Base-by-base conservation (phyloP, 1,140 invertebrate genomes). In the Megathymus violae region DNA sequence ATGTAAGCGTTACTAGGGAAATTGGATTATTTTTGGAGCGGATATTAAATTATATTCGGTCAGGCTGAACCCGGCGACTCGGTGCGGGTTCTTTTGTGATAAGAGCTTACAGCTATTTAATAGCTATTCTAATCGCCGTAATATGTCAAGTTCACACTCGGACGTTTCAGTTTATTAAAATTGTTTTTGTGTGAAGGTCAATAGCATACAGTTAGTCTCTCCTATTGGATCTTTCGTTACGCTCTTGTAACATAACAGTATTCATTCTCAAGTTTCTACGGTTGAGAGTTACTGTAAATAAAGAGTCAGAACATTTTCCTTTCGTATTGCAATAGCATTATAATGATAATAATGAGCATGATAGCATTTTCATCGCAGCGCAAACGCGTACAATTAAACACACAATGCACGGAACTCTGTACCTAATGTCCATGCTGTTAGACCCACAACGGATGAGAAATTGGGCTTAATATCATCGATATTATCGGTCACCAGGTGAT, bases 1-100 rank as follows among this genome's bases (percentile, higher is more conserved):
- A 54, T 22, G 43, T 59, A 50, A 56, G 40, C 59, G 60, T 62
- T 75, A 72, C 69, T 70, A 73, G 78, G 83, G 82, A 86, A 87
- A 86, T 82, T 66, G 72, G 71, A 82, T 85, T 85, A 82, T 78
- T 80, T 70, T 80, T 83, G 46, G 76, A 77, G 69, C 88, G 88
- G 88, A 90, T 88, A 88, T 90, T 90, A 88, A 90, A 88, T 90
- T 90, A 90, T 87, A 74, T 69, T 68, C 74, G 72, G 76, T 78
- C 71, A 75, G 73, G 71, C 64, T 66, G 56, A 61, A 70, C 64
- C 17, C 43, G 25, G 34, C 27, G 43, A 44, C 52, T 62, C 58
- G 74, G 74, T 90, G 82, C 82, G 85, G 85, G 85, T 67, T 76
- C 83, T 72, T 83, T 85, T 88, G 80, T 84, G 62, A 54, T 62